Evolutionary conservation across 2,888 invertebrate species (phyloP).

Genomic region (Epistrophe eligans): DNA sequence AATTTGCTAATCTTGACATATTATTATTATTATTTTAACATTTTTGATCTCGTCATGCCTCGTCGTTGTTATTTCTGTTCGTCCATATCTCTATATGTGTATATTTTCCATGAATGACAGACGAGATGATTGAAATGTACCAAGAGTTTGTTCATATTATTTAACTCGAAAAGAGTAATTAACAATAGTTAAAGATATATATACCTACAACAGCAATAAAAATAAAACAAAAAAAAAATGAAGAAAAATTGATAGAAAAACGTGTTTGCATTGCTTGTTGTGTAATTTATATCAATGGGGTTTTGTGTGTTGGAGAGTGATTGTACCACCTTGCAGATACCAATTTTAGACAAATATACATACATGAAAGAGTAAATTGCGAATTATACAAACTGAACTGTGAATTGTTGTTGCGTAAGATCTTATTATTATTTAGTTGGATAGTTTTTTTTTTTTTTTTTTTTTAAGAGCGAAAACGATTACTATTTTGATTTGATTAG

Average conservation of each 20-base stretch:
- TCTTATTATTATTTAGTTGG: conserved; percentile 7
- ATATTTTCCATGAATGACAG: conserved; percentile 30
- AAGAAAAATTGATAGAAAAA: conserved; percentile 50
- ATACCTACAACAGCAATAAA: not conserved
- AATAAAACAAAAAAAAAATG: not conserved
- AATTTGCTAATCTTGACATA: conserved; percentile 73
- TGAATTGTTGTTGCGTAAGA: conserved; percentile 57
- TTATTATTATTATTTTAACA: conserved; percentile 67
- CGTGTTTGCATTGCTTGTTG: conserved; percentile 69
- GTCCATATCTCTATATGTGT: not conserved
- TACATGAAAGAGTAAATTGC: conserved; percentile 36
- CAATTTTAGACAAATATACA: conserved; percentile 69
- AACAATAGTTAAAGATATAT: conserved; percentile 65
- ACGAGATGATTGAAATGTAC: conserved; percentile 65
- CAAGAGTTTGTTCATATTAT: conserved; percentile 53
- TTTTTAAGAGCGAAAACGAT: conserved; percentile 12
- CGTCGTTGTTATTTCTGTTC: not conserved
- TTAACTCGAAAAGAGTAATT: conserved; percentile 65
- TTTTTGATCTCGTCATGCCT: conserved; percentile 59
- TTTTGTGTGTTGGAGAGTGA: conserved; percentile 49
- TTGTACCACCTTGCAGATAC: conserved; percentile 74
- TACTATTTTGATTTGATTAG: conserved; percentile 59
- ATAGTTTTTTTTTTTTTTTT: not conserved
- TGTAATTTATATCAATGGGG: conserved; percentile 69
- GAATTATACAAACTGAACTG: conserved; percentile 43